Conservation (phyloP, 2,113 vertebrate species). For the Phasianus colchicus region DNA sequence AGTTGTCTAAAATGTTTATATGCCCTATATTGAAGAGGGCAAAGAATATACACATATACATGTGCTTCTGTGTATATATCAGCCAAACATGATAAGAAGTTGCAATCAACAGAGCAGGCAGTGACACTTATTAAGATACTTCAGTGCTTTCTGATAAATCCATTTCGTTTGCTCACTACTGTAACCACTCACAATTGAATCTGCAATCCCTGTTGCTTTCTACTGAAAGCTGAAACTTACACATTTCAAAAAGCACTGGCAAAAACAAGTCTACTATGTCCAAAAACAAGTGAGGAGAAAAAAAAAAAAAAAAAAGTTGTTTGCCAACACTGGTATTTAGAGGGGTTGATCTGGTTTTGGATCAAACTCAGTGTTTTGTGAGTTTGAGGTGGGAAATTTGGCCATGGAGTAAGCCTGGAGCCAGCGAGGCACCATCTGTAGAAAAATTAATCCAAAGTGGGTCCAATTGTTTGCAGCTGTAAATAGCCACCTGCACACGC, state of each 20-base stretch:
- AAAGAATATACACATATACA: not conserved
- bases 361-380: not conserved
- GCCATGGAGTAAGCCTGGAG: rapidly evolving
- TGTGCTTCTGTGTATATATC: rapidly evolving
- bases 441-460: not conserved
- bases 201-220: not conserved
- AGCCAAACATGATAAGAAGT: not conserved
- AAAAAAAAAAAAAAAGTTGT: not conserved
- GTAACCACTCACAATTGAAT: not conserved
- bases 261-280: not conserved
- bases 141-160: not conserved
- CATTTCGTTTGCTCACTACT: not conserved
- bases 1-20: not conserved
- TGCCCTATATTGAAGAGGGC: not conserved
- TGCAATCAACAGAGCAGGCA: not conserved
- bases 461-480: not conserved
- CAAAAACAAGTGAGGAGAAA: not conserved
- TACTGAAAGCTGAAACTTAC: not conserved
- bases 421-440: rapidly evolving
- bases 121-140: not conserved
- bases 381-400: not conserved
- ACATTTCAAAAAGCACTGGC: not conserved
- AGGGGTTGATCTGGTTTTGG: not conserved
- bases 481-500: not conserved
- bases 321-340: not conserved